Evolutionary conservation across 2,113 vertebrate genomes (phyloP).

Genomic region (Podarcis cretensis): DNA sequence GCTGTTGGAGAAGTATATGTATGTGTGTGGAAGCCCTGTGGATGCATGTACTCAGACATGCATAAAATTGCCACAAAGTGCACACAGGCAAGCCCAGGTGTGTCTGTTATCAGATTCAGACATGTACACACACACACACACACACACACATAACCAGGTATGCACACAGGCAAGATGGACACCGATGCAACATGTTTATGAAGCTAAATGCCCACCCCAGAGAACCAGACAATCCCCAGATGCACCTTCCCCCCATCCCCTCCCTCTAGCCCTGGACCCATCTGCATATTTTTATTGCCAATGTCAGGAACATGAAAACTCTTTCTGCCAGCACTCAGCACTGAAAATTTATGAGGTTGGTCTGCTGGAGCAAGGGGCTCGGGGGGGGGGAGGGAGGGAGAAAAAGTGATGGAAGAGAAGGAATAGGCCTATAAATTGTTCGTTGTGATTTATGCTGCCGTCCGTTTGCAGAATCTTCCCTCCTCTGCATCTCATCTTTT

Average conservation of each 20-base stretch:
- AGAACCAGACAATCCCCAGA: not conserved
- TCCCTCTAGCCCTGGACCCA: slow-evolving; percentile 12
- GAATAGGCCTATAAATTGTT: slow-evolving; percentile 63
- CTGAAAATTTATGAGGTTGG: slow-evolving; percentile 63
- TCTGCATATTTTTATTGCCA: slow-evolving; percentile 65
- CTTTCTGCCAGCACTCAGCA: slow-evolving; percentile 65
- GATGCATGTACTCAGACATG: not conserved
- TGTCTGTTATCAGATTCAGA: not conserved
- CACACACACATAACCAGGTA: accelerated
- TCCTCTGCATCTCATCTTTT: not conserved
- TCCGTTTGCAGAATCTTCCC: slow-evolving; percentile 50
- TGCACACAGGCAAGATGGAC: not conserved
- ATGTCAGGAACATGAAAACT: slow-evolving; percentile 63
- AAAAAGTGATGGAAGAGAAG: not conserved
- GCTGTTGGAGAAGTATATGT: not conserved
- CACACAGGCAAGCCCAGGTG: not conserved
- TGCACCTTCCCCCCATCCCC: not conserved
- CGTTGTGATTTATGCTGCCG: slow-evolving; percentile 62
- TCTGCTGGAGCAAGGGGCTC: slow-evolving; percentile 46
- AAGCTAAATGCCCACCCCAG: not conserved
- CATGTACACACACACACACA: not conserved
- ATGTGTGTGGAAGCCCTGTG: not conserved
- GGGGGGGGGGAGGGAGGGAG: slow-evolving; percentile 11
- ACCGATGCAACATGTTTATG: accelerated
- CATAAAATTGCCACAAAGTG: not conserved